A percentile compares a stretch with the other conserved stretches of the same genome.
These are phyloP conservation scores for Callithrix jacchus DNA, from an alignment of 2,113 vertebrate species.

Conservation along the genomic window DNA sequence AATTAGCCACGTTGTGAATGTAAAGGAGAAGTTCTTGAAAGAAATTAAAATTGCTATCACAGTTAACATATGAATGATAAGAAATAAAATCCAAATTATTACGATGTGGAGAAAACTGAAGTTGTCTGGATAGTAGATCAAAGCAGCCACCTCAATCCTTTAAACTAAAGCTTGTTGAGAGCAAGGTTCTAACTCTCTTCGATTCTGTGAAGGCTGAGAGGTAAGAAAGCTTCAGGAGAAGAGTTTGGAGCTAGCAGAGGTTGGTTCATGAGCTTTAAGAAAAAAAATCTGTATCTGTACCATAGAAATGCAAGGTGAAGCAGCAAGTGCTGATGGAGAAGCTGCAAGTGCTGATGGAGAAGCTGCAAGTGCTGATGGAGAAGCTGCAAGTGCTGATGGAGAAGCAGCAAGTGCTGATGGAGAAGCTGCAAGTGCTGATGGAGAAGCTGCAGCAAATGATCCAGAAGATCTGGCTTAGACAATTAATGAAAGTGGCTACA, in stretches of 20 bases:
- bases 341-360: no score
- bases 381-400: no score
- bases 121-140: background rate
- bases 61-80: background rate
- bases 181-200: background rate
- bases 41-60: background rate
- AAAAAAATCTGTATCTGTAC: background rate
- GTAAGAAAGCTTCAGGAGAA: background rate
- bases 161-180: background rate
- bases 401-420: background rate
- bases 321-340: no score
- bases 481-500: background rate
- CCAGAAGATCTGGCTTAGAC: background rate
- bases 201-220: background rate
- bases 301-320: background rate
- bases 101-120: background rate
- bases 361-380: no score
- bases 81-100: background rate
- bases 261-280: background rate
- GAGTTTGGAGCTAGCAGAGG: background rate
- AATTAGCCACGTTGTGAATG: background rate
- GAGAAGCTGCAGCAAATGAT: background rate
- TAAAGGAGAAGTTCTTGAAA: background rate
- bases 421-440: no score
- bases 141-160: background rate